phyloP scores from a whole-genome alignment of 2,797 vertebrate genomes.

The Chrysocyon brachyurus region DNA sequence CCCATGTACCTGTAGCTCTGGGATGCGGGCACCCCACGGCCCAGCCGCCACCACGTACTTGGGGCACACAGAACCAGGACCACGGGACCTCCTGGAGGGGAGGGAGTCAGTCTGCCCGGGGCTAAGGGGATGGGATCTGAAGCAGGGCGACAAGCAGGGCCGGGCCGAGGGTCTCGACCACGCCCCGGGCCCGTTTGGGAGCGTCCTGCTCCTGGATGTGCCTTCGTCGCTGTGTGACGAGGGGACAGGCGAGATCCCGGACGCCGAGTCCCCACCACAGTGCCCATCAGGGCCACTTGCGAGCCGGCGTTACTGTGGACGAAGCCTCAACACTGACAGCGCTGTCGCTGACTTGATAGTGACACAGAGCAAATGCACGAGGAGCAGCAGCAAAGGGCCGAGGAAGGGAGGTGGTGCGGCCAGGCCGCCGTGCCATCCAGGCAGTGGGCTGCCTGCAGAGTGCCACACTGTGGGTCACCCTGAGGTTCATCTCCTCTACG shows the following conservation, averaged over 20 bases:
- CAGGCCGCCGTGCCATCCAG: neutral
- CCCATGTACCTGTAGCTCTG: neutral
- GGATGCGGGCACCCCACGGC: neutral
- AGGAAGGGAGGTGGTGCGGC: rapidly evolving
- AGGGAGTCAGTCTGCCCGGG: neutral
- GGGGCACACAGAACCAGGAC: no score
- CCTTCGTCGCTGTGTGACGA: neutral
- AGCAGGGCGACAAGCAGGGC: neutral
- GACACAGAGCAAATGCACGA: neutral
- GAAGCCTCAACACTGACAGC: neutral
- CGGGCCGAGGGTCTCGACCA: rapidly evolving
- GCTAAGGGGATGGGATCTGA: neutral
- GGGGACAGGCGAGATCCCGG: neutral
- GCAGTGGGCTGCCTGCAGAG: rapidly evolving
- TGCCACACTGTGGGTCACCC: no score
- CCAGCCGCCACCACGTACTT: rapidly evolving
- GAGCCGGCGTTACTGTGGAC: rapidly evolving
- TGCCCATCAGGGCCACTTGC: no score
- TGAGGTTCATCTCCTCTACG: rapidly evolving
- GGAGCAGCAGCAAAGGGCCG: neutral
- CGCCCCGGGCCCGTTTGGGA: rapidly evolving
- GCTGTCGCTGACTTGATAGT: rapidly evolving
- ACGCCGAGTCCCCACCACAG: neutral
- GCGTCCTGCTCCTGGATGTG: rapidly evolving
- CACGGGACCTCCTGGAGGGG: neutral